Conservation (phyloP, 37 sponge, comb jelly and placozoan genomes). For the Chondrilla cf. caribensis region DNA sequence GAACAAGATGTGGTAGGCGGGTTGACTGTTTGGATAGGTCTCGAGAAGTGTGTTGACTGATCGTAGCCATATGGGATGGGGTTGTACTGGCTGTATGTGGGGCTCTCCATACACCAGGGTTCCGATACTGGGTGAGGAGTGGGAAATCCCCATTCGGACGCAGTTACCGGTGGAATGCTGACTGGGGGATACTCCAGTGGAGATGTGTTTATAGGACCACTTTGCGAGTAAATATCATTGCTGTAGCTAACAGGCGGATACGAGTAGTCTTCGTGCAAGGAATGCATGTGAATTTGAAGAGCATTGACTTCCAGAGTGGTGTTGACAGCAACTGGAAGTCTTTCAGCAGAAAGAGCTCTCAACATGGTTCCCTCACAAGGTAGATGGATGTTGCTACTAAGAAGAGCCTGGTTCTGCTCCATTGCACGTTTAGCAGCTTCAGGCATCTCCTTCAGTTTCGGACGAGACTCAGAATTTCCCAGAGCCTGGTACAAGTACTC, state of each 20-base stretch:
- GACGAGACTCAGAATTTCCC: slow-evolving; percentile 60
- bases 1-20: too few species aligned
- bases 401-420: slow-evolving; percentile 4
- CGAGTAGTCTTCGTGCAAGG: background rate
- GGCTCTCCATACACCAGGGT: background rate
- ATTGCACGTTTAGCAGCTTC: slow-evolving; percentile 11
- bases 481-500: slow-evolving; percentile 70
- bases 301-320: slow-evolving; percentile 8
- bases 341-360: slow-evolving; percentile 19
- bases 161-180: background rate
- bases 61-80: too few species aligned
- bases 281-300: background rate
- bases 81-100: too few species aligned
- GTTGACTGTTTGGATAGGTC: too few species aligned
- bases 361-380: slow-evolving; percentile 4
- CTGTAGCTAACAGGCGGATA: background rate
- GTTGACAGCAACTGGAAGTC: background rate
- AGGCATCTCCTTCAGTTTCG: slow-evolving; percentile 71
- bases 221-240: background rate
- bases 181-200: background rate
- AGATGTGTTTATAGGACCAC: background rate
- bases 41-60: too few species aligned
- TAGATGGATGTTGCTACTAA: background rate
- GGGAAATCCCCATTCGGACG: slow-evolving; percentile 9
- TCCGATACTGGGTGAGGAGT: background rate